Evolutionary conservation across 2,113 vertebrate genomes (phyloP).

Genomic region (Notiomystis cincta): DNA sequence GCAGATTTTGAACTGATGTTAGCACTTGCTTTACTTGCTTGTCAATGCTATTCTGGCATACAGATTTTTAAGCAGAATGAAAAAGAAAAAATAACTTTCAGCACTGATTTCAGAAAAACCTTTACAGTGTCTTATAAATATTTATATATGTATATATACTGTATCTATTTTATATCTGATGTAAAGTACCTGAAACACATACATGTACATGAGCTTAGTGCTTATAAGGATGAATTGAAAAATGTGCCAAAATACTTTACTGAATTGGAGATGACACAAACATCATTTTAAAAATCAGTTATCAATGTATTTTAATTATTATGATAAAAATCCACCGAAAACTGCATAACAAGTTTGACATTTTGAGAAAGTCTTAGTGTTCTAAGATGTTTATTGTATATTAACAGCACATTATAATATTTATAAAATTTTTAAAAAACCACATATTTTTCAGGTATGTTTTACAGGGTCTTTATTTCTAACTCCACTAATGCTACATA

Average conservation of each 20-base stretch:
- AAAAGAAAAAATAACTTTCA: neutral
- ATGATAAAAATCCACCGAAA: neutral
- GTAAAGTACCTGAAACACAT: neutral
- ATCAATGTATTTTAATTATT: neutral
- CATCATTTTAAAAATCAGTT: neutral
- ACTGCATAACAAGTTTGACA: neutral
- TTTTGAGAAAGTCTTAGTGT: neutral
- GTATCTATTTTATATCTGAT: neutral
- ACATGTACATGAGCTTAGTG: neutral
- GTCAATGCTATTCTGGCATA: neutral
- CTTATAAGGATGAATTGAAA: neutral
- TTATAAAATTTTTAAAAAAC: neutral
- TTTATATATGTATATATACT: neutral
- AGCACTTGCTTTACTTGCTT: neutral
- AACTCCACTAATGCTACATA: constrained; percentile 29
- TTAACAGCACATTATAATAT: neutral
- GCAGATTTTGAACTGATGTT: neutral
- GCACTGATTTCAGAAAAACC: neutral
- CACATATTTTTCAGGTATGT: constrained; percentile 7
- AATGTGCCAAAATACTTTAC: neutral
- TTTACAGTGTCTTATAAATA: neutral
- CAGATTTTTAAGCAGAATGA: neutral
- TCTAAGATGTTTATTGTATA: neutral
- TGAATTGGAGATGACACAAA: neutral
- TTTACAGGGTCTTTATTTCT: constrained; percentile 22